phyloP scores from a whole-genome alignment of 1,140 invertebrate species.

The Anastatus disparis region DNA sequence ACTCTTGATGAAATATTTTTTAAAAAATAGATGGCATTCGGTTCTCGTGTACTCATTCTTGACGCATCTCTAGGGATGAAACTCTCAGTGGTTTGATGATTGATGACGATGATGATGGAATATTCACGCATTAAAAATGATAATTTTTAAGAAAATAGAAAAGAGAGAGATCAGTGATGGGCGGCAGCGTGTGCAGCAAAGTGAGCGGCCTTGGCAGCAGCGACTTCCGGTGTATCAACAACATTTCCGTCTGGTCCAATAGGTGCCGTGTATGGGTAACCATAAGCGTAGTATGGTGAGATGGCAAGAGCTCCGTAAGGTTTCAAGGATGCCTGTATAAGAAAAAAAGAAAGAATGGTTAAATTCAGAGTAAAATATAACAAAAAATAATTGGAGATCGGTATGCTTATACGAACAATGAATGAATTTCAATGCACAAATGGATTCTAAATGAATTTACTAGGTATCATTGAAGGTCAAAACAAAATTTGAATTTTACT shows the following conservation, averaged over 20 bases:
- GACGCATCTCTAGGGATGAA: no score
- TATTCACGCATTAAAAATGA: no score
- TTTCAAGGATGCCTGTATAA: slow-evolving; percentile 37
- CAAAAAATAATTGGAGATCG: background rate
- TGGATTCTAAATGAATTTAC: background rate
- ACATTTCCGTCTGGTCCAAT: slow-evolving; percentile 68
- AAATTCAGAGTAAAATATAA: background rate
- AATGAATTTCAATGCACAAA: background rate
- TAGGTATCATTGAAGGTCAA: background rate
- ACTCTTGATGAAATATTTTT: no score
- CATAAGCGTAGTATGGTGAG: slow-evolving; percentile 50
- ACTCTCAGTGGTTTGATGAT: no score
- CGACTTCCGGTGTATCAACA: slow-evolving; percentile 72
- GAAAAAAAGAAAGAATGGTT: background rate
- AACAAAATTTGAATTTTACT: no score
- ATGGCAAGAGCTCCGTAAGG: slow-evolving; percentile 40
- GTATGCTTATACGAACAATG: no score
- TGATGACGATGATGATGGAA: slow-evolving; percentile 3
- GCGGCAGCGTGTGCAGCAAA: slow-evolving; percentile 64
- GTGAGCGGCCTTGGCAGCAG: slow-evolving; percentile 71
- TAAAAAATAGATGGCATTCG: no score
- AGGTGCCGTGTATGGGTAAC: slow-evolving; percentile 54
- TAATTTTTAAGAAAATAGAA: no score
- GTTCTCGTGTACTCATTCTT: no score
- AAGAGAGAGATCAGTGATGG: slow-evolving; percentile 12